Conservation (phyloP, 2,797 vertebrate species). For the Helostoma temminkii region DNA sequence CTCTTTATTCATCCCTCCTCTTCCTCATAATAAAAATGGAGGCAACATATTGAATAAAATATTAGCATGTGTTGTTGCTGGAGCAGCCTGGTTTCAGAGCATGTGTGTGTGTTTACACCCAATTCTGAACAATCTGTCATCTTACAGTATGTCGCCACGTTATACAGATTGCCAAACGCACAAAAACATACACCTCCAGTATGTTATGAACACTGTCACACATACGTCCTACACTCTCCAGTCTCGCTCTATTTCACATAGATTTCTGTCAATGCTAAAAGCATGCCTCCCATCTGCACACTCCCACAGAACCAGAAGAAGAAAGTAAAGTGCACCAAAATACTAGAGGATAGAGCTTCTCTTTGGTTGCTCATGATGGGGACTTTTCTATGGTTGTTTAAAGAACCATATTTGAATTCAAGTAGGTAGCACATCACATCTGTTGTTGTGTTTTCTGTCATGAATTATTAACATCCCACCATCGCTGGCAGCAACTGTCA, state of each 20-base stretch:
- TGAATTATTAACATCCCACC: constrained; percentile 70
- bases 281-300: constrained; percentile 25
- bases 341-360: constrained; percentile 30
- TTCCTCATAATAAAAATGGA: constrained; percentile 7
- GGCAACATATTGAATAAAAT: constrained; percentile 55
- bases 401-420: constrained; percentile 46
- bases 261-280: constrained; percentile 20
- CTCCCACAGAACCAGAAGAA: constrained; percentile 8
- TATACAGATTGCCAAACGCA: constrained; percentile 11
- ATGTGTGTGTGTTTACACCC: neutral
- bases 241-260: constrained; percentile 20
- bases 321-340: constrained; percentile 4
- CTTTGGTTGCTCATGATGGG: constrained; percentile 27
- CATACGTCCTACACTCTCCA: neutral
- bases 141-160: neutral
- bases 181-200: neutral
- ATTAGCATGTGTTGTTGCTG: constrained; percentile 32
- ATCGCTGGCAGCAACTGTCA: constrained; percentile 40
- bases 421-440: constrained; percentile 59
- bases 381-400: constrained; percentile 42
- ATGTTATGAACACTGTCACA: neutral
- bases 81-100: constrained; percentile 11
- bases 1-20: constrained; percentile 7
- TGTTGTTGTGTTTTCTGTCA: constrained; percentile 20
- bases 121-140: constrained; percentile 3